Base-by-base conservation (phyloP, 2,888 invertebrate species). In the Cephus rjabovi region DNA sequence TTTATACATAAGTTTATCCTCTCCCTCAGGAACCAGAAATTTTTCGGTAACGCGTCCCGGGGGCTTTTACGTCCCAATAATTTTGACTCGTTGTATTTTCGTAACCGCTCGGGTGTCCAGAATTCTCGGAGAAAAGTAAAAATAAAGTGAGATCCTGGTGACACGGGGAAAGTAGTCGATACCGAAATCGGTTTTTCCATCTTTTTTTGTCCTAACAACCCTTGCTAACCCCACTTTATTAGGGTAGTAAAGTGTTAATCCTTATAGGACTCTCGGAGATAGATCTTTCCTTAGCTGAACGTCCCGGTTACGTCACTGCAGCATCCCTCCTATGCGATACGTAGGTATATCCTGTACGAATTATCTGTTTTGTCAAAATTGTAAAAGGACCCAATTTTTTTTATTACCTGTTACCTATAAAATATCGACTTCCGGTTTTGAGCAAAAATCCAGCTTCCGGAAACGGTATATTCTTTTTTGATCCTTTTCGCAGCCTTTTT, bases 201-300 rank as follows among this genome's bases (percentile, higher is more conserved):
- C 23, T 30, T 23, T 40, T 56, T 56, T 31, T 11, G 1, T 69
- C 56, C 30, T 74, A 56, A 23, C 68, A 74, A 80, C 75, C 73
- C 78, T 75, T 70, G 73, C 79, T 82, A 83, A 86, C 75, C 79
- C 83, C 77, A 80, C 74, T 84, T 86, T 85, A 86, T 86, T 81
- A 81, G 80, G 75, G 83, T 78, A 76, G 80, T 83, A 83, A 83
- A 84, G 78, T 79, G 80, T 79, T 83, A 84, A 85, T 84, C 83
- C 82, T 74, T 69, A 9, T 23, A 69, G 77, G 75, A 79, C 34
- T 77, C 76, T 74, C 15, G 79, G 75, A 56, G 23, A 56, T 23
- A 56, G 56, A 56, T 23, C 23, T 23, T 15, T 2, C 56, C 9
- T 56, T 56, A 1, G 56, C 1, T 9, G 23, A 56, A 9, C 56